A percentile compares a stretch with the other conserved stretches of the same genome.
phyloP scores from a whole-genome alignment of 2,888 invertebrate genomes.

The Epinotia ramella region DNA sequence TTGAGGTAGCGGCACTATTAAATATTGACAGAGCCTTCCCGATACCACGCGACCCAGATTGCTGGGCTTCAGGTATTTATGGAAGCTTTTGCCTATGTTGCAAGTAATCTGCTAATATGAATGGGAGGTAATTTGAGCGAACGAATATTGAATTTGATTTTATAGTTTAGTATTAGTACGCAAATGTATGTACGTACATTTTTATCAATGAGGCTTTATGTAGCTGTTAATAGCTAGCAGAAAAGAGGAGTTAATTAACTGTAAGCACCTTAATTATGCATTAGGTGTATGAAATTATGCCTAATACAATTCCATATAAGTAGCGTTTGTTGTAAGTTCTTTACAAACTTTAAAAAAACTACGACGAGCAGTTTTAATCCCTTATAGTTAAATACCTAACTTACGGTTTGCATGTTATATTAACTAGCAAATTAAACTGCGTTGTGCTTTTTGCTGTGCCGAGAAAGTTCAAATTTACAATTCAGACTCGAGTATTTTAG shows the following conservation, averaged over 20 bases:
- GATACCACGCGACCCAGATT: constrained; percentile 42
- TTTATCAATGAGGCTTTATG: too few species aligned
- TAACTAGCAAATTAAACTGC: background rate
- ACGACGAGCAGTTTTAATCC: background rate
- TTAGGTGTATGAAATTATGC: too few species aligned
- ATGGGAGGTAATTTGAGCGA: background rate
- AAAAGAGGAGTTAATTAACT: too few species aligned
- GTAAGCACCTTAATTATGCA: too few species aligned
- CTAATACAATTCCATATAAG: background rate
- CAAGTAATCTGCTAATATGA: constrained; percentile 3
- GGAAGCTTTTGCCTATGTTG: constrained; percentile 17
- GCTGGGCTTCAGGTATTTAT: constrained; percentile 25
- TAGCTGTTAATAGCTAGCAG: too few species aligned
- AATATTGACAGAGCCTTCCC: constrained; percentile 40
- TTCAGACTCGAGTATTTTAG: constrained; percentile 22
- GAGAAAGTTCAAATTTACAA: constrained; percentile 31
- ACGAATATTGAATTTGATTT: background rate
- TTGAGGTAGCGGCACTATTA: constrained; percentile 25
- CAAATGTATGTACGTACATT: too few species aligned
- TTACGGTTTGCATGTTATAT: background rate
- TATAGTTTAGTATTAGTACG: too few species aligned
- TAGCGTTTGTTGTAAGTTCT: too few species aligned
- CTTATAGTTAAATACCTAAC: background rate
- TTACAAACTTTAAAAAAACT: background rate
- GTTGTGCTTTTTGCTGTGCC: constrained; percentile 7